Conservation (phyloP, 2,888 invertebrate species). For the Caenorhabditis sinica region DNA sequence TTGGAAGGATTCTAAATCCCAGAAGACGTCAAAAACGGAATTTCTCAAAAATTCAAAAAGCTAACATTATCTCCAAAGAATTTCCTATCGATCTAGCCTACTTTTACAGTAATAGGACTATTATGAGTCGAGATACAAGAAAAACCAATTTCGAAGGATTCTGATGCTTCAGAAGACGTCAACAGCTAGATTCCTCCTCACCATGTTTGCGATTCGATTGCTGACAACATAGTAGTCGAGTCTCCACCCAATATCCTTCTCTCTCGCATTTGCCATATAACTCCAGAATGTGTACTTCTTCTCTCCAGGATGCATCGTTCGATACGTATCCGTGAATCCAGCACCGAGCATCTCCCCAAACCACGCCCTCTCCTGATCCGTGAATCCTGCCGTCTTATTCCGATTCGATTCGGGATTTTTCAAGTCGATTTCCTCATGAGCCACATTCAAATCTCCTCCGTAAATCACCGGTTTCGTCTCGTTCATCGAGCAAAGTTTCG, state of each 20-base stretch:
- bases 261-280: conserved; percentile 92
- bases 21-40: too few species aligned
- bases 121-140: not conserved
- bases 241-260: conserved; percentile 96
- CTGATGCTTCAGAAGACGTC: not conserved
- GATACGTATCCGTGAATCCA: conserved; percentile 87
- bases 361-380: conserved; percentile 93
- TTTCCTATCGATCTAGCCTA: too few species aligned
- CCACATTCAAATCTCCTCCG: conserved; percentile 98
- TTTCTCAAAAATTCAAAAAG: too few species aligned
- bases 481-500: conserved; percentile 90
- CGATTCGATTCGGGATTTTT: conserved; percentile 93
- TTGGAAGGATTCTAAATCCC: too few species aligned
- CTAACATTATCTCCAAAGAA: too few species aligned
- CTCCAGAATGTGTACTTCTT: conserved; percentile 95
- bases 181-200: conserved; percentile 85
- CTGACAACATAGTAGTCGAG: conserved; percentile 96
- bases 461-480: conserved; percentile 94
- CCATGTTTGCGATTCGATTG: conserved; percentile 88
- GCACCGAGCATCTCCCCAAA: conserved; percentile 90
- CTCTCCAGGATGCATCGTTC: conserved; percentile 91
- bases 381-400: conserved; percentile 95
- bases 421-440: conserved; percentile 94
- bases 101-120: too few species aligned
- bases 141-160: too few species aligned